Evolutionary conservation across 2,888 invertebrate species (phyloP), one percentile per base, ranked within the genome.

Genomic region (Acleris cristana): DNA sequence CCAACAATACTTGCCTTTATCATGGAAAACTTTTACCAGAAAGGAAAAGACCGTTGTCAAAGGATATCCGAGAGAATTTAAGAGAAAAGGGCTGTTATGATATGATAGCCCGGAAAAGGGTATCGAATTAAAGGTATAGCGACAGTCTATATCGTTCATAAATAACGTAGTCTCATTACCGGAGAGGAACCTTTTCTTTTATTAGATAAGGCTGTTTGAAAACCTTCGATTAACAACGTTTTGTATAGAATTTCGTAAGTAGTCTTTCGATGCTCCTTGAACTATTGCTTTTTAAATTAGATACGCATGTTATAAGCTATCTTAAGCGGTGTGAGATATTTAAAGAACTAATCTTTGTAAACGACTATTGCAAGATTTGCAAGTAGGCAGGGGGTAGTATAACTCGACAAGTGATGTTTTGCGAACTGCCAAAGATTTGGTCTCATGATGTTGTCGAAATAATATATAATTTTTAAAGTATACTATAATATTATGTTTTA

Each of bases 21-120:
- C 16, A 63, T 67, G 57, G 49, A 62, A 53, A 66, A 62, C 57
- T 54, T 60, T 60, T n/a, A 10, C 12, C 53, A 53, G n/a, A 53
- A 56, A 5, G 58, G 48, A 53, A 56, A 18, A 23, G 26, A 58
- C 23, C 58, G 23, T 7, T 23, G 58, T 58, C 58, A 18, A 58
- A n/a, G 58, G 19, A 16, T 10, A 58, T 58, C 16, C 10, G 21
- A n/a, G 23, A n/a, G 44, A 16, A 40, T 57, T 57, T 7, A 6
- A 26, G 10, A 26, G 48, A 26, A 56, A 56, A 56, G 56, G 56
- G 21, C 8, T 56, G 40, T 44, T 51, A 26, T 19, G 45, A 45
- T 51, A 53, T 10, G 45, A 45, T 58, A n/a, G 26, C 23, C 21
- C 21, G 12, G 18, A 58, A 58, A 58, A 48, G 26, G 58, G 26